Percentiles rank a stretch among this genome's conserved stretches.
Conservation (phyloP, 2,888 invertebrate genomes). For the Labia minor region DNA sequence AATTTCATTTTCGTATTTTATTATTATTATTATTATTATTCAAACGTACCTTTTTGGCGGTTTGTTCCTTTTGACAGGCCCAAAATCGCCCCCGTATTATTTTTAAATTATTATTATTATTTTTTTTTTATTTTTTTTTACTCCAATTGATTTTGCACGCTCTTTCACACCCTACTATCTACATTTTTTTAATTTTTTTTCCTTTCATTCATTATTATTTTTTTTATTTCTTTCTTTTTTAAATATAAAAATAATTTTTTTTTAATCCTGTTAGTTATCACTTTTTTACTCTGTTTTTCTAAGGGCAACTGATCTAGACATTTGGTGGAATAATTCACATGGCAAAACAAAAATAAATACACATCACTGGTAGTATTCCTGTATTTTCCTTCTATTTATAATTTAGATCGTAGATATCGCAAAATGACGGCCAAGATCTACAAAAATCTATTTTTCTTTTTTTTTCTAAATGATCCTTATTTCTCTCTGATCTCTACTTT, state of each 20-base stretch:
- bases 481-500: neutral
- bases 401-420: no score
- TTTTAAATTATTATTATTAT: neutral
- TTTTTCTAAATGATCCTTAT: neutral
- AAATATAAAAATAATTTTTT: slow-evolving; percentile 2
- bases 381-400: no score
- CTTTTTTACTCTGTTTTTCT: neutral
- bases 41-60: neutral
- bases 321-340: slow-evolving; percentile 13
- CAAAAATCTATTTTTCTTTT: no score
- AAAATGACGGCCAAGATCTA: no score
- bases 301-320: neutral
- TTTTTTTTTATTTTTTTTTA: neutral
- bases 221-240: neutral
- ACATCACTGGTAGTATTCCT: no score
- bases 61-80: slow-evolving; percentile 13
- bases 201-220: neutral
- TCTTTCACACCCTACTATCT: neutral
- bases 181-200: slow-evolving; percentile 17
- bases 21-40: neutral
- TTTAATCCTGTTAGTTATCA: neutral
- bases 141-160: neutral
- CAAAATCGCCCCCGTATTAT: neutral
- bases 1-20: neutral
- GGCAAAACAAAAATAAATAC: neutral